A percentile compares a stretch with the other conserved stretches of the same genome.
Evolutionary conservation across 2,113 vertebrate genomes (phyloP).

Genomic region (Tylochromis polylepis): DNA sequence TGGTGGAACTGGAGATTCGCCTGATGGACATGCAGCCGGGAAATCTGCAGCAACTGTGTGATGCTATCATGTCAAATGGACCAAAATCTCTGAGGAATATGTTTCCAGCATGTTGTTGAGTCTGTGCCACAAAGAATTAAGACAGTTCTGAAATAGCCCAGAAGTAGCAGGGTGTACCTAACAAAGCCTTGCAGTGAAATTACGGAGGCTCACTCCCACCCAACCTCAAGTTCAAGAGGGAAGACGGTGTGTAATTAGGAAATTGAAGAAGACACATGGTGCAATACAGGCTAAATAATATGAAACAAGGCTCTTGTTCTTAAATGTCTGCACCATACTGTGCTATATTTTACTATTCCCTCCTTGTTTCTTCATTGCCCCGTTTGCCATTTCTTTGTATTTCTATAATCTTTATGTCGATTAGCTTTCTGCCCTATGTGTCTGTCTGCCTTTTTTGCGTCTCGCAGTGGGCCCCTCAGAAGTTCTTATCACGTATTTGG

Average conservation of each 20-base stretch:
- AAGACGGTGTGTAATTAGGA: neutral
- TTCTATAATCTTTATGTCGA: neutral
- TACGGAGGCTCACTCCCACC: neutral
- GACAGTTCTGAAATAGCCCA: neutral
- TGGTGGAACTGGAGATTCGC: neutral
- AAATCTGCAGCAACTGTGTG: neutral
- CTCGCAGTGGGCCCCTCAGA: neutral
- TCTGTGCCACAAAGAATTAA: neutral
- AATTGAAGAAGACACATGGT: neutral
- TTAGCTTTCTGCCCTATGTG: neutral
- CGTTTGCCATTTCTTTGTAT: neutral
- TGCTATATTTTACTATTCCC: neutral
- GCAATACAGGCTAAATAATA: neutral
- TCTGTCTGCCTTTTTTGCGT: neutral
- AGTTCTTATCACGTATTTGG: slow-evolving; percentile 26
- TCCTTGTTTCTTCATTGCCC: neutral
- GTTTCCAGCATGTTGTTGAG: neutral
- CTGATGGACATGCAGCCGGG: neutral
- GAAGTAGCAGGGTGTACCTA: neutral
- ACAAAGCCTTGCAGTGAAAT: neutral
- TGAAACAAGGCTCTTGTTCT: neutral
- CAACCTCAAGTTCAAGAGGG: neutral
- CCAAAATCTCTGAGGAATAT: neutral
- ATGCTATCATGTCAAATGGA: neutral
- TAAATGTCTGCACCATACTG: neutral